Base-by-base conservation (phyloP, 2,888 invertebrate species). In the Xiphydria camelus region DNA sequence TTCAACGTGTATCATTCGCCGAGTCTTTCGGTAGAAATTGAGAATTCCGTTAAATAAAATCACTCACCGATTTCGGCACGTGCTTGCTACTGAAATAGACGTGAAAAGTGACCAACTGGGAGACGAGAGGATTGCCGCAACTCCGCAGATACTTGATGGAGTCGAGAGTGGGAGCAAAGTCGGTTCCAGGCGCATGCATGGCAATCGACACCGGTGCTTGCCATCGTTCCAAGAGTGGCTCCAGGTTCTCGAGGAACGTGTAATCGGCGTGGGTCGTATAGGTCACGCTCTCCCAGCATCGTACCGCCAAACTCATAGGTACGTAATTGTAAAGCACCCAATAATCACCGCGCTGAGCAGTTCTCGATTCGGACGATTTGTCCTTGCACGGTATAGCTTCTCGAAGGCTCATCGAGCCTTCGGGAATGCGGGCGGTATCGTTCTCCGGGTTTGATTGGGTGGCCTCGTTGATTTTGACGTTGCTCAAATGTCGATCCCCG, bases 181-280 rank as follows among this genome's bases (percentile, higher is more conserved):
- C 94, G 2, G 82, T 80, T 39, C 93, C 93, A 0, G 94, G 94
- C 15, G 92, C 88, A 77, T 93, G 91, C 66, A 94, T 81, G 2
- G 92, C 90, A 60, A 94, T 80, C 66, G 92, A 92, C 53, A 94
- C 80, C 1, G 94, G 94, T 1, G 91, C 92, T 71, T 85, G 83
- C 94, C 94, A 94, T 66, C 87, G 82, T 71, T 90, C 87, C 69
- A 93, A 78, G 62, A 95, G 79, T 48, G 92, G 91, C 72, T 86
- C 83, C 62, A 94, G 80, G 77, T 95, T 94, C 76, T 94, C 91
- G 68, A 94, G 82, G 79, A 93, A 94, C 59, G 92, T 91, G 77
- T 85, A 91, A 66, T 94, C 94, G 3, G 91, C 92, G 75, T 94
- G 94, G 9, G 94, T 94, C 22, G 94, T 92, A 69, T 94, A 93